phyloP scores from a whole-genome alignment of 2,797 vertebrate genomes.

The Chloroceryle inda region DNA sequence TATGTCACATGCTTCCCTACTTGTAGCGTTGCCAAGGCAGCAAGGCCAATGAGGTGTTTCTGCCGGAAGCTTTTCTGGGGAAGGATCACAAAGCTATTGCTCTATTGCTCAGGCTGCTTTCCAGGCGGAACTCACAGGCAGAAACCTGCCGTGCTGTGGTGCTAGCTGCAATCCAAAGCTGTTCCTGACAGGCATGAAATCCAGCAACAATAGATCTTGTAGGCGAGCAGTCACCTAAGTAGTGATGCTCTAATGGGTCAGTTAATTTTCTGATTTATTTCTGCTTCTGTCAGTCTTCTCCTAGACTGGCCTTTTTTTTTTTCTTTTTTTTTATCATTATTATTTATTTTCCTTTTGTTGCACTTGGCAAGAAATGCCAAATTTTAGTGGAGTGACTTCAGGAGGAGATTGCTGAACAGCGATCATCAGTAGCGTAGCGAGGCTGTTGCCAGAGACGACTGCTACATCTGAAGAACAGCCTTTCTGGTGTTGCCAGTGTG shows the following conservation, averaged over 20 bases:
- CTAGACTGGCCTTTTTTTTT: not conserved
- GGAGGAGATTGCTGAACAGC: not conserved
- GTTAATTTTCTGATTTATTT: constrained; percentile 19
- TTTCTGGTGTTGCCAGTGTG: not conserved
- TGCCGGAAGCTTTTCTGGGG: constrained; percentile 52
- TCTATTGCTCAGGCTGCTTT: not conserved
- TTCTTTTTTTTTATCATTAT: not conserved
- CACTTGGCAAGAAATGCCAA: not conserved
- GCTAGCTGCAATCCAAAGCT: not conserved
- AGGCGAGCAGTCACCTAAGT: not conserved
- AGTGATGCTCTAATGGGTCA: not conserved
- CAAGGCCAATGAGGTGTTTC: constrained; percentile 32
- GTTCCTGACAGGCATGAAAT: not conserved
- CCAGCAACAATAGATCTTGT: not conserved
- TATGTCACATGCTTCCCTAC: constrained; percentile 54
- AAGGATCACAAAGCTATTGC: not conserved
- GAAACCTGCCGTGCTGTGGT: constrained; percentile 21
- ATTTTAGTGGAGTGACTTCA: not conserved
- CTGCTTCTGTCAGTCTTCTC: constrained; percentile 16
- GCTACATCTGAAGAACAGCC: not conserved
- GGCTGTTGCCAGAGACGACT: not conserved
- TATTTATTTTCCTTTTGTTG: constrained; percentile 20
- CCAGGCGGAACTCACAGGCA: constrained; percentile 53
- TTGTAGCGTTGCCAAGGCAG: constrained; percentile 60
- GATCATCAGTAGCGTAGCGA: not conserved